These are phyloP conservation scores for Drosophila bocqueti DNA, from an alignment of 1,140 invertebrate species.

Conservation along the genomic window DNA sequence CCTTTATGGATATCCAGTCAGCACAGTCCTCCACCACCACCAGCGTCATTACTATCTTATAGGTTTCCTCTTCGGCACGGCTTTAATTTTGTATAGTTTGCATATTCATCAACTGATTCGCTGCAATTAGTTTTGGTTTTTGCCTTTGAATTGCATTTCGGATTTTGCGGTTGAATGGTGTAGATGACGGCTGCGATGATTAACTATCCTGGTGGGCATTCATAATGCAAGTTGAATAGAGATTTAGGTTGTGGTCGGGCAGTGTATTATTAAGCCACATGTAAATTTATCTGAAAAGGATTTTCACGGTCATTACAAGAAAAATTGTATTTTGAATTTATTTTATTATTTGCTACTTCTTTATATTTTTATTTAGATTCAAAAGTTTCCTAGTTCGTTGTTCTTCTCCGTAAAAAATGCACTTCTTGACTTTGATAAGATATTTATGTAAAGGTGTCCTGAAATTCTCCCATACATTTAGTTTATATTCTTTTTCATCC, in stretches of 20 bases:
- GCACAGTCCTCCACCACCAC: constrained; percentile 5
- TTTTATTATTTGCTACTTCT: not conserved
- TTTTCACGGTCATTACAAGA: not conserved
- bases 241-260: constrained; percentile 11
- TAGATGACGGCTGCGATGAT: constrained; percentile 23
- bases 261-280: not conserved
- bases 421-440: not conserved
- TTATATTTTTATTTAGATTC: not conserved
- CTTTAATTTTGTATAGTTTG: constrained; percentile 56
- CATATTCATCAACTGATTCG: constrained; percentile 60
- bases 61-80: constrained; percentile 5
- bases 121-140: constrained; percentile 58
- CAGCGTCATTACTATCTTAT: constrained; percentile 14
- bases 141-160: constrained; percentile 45
- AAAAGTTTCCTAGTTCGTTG: not conserved
- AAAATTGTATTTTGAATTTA: not conserved
- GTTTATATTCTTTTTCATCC: not conserved
- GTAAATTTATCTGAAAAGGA: constrained; percentile 2
- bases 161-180: constrained; percentile 33
- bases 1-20: constrained; percentile 7
- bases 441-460: not conserved
- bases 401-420: not conserved
- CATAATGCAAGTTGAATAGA: constrained; percentile 31
- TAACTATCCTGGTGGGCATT: constrained; percentile 21
- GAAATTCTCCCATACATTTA: too few relatives aligned